These are phyloP conservation scores for Xenops minutus DNA, from an alignment of 2,797 vertebrate species.

Conservation along the genomic window DNA sequence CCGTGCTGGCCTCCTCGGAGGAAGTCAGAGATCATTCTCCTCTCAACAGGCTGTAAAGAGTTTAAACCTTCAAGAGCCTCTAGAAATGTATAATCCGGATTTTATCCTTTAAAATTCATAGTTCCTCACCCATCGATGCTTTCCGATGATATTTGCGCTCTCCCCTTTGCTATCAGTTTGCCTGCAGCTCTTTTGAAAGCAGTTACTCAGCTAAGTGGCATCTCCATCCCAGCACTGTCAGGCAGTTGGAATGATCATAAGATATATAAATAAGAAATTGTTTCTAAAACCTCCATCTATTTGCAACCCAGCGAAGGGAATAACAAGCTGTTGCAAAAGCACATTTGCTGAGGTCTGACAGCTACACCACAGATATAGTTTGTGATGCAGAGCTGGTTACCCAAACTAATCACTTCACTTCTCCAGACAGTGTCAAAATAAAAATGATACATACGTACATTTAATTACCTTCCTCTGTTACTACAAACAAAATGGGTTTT, in stretches of 20 bases:
- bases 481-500: neutral
- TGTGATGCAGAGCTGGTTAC: neutral
- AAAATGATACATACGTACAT: neutral
- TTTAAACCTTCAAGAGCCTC: constrained; percentile 33
- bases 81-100: neutral
- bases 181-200: neutral
- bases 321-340: neutral
- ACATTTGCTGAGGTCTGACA: constrained; percentile 11
- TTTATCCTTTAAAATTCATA: constrained; percentile 8
- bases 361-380: neutral
- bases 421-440: neutral
- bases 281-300: constrained; percentile 15
- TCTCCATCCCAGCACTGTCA: neutral
- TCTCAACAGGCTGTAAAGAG: constrained; percentile 53
- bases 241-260: neutral
- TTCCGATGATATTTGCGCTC: neutral
- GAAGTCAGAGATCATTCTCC: constrained; percentile 32
- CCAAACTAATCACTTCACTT: neutral
- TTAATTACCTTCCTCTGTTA: constrained; percentile 8
- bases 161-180: neutral
- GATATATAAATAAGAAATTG: constrained; percentile 1
- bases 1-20: neutral
- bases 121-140: neutral
- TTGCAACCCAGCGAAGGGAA: neutral
- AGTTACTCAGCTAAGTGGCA: neutral